Base-by-base conservation (phyloP, 2,888 invertebrate species). In the Aplocera efformata region DNA sequence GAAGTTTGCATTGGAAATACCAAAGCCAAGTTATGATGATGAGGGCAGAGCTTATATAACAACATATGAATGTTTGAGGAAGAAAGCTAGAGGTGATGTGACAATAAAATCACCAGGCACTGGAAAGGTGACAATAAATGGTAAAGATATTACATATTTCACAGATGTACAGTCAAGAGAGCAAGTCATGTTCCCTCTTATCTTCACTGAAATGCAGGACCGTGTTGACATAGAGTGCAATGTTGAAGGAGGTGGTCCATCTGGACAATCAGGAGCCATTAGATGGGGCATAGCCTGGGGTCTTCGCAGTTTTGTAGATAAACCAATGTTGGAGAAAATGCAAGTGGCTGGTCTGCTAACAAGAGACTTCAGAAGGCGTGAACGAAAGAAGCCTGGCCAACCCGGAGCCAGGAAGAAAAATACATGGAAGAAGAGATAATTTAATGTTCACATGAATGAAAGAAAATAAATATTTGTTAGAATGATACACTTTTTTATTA, bases 321-420 rank as follows among this genome's bases (percentile, higher is more conserved):
- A 88, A 43, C 91, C 93, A 9, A 93, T 91, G 84, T 78, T 94
- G 37, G 94, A 97, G 72, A 92, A 92, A 68, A 95, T 98, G 96
- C 91, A 96, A 85, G 73, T 97, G 52, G 96, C 97, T 76, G 98
- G 98, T 25, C 83, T 98, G 42, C 82, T 98, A 31, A 95, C 95
- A 10, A 90, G 91, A 62, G 98, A 97, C 76, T 90, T 89, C 48
- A 89, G 98, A 37, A 84, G 83, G 10, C 91, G 91, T 41, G 98
- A 98, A 80, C 91, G 98, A 57, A 96, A 97, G 92, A 98, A 98
- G 92, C 94, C 94, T 35, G 98, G 98, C 5, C 97, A 97, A 81
- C 93, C 92, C 61, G 95, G 95, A 58, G 97, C 98, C 10, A 93
- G 98, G 63, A 94, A 92, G 72, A 96, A 96, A 76, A 94, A 92